A percentile compares a stretch with the other conserved stretches of the same genome.
These are phyloP conservation scores for Encarsia formosa DNA, from an alignment of 2,888 invertebrate genomes.

Conservation along the genomic window DNA sequence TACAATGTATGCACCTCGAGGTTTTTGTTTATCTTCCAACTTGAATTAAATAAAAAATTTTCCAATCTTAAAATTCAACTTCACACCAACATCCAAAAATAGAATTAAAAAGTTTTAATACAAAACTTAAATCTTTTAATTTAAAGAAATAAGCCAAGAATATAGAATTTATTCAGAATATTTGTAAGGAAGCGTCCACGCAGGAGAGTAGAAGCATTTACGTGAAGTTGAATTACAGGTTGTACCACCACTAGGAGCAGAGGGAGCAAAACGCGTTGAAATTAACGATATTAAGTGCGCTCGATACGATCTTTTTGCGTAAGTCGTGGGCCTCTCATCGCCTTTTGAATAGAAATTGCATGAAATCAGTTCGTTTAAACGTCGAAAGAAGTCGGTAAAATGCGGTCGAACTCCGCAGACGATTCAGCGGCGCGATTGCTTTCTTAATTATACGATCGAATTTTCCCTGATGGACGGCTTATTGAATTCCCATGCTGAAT, in stretches of 20 bases:
- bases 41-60: no score
- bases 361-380: constrained; percentile 18
- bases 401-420: not conserved
- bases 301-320: constrained; percentile 6
- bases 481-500: not conserved
- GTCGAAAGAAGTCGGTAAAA: constrained; percentile 5
- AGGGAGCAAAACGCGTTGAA: constrained; percentile 9
- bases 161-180: no score
- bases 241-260: no score
- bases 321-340: constrained; percentile 4
- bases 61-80: no score
- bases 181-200: no score
- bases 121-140: no score
- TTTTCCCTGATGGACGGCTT: constrained; percentile 1
- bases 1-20: no score
- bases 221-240: constrained; percentile 12
- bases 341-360: constrained; percentile 25
- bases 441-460: constrained; percentile 7
- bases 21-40: no score
- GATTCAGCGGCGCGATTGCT: constrained; percentile 5
- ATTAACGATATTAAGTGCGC: constrained; percentile 12
- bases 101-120: no score
- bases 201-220: constrained; percentile 4
- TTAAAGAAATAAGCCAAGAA: no score
- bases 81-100: no score